A percentile compares a stretch with the other conserved stretches of the same genome.
Evolutionary conservation across 1,140 invertebrate species (phyloP).

Genomic region (Propsilocerus akamusi): DNA sequence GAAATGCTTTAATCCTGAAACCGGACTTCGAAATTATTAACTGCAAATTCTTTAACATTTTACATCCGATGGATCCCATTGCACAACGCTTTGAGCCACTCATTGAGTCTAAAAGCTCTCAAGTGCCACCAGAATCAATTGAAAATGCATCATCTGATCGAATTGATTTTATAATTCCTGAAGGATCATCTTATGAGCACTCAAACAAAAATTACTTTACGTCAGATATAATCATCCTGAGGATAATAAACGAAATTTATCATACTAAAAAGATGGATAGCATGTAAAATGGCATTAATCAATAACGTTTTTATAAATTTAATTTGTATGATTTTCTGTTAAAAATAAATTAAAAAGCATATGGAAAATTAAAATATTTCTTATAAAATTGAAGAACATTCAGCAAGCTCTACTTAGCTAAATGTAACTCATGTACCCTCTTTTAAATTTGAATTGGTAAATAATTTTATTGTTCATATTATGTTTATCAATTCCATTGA

Average conservation of each 20-base stretch:
- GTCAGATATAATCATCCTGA: neutral
- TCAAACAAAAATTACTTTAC: neutral
- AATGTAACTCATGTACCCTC: too few relatives aligned
- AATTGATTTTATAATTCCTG: neutral
- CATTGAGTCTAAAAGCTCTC: neutral
- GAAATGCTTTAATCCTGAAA: neutral
- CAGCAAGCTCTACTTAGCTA: too few relatives aligned
- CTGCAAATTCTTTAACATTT: neutral
- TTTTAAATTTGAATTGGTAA: too few relatives aligned
- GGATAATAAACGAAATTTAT: constrained; percentile 1
- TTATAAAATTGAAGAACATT: too few relatives aligned
- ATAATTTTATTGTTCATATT: too few relatives aligned
- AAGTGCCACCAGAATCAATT: neutral
- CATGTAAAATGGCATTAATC: too few relatives aligned
- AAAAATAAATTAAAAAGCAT: too few relatives aligned
- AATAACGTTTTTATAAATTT: too few relatives aligned
- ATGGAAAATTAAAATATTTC: too few relatives aligned
- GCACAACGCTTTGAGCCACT: neutral
- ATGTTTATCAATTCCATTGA: too few relatives aligned
- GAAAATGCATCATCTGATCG: neutral
- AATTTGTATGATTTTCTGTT: too few relatives aligned
- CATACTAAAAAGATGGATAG: neutral
- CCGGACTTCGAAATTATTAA: neutral
- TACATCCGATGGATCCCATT: neutral
- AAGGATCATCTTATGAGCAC: neutral